phyloP scores from a whole-genome alignment of 1,140 invertebrate species.

The Thereuonema tuberculata region DNA sequence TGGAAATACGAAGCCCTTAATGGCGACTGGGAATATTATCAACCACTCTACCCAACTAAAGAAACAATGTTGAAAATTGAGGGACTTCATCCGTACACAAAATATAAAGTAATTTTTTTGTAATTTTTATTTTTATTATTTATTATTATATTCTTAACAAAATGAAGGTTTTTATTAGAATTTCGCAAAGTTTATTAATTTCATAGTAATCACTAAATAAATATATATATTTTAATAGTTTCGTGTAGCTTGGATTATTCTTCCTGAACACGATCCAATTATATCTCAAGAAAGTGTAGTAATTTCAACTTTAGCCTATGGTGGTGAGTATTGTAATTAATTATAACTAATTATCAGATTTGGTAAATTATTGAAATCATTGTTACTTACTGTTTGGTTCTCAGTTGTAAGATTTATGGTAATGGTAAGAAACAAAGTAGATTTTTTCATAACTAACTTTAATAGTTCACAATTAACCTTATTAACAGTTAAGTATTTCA shows the following conservation, averaged over 20 bases:
- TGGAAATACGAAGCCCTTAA: constrained; percentile 53
- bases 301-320: constrained; percentile 51
- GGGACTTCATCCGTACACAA: constrained; percentile 69
- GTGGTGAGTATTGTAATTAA: constrained; percentile 23
- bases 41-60: constrained; percentile 44
- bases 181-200: too few species aligned
- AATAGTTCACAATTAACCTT: too few species aligned
- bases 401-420: not conserved
- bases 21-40: constrained; percentile 57
- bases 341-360: not conserved
- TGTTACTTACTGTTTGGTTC: too few species aligned
- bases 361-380: too few species aligned
- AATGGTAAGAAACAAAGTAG: not conserved
- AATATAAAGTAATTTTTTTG: constrained; percentile 57
- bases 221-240: too few species aligned
- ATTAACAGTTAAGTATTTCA: too few species aligned
- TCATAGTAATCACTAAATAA: too few species aligned
- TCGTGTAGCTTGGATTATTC: constrained; percentile 55
- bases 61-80: constrained; percentile 52
- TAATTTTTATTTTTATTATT: too few species aligned
- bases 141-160: too few species aligned
- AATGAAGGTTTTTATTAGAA: too few species aligned
- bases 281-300: constrained; percentile 63
- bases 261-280: constrained; percentile 49
- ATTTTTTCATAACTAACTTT: too few species aligned